phyloP scores from a whole-genome alignment of 1,140 invertebrate genomes.

The Zaprionus inermis region DNA sequence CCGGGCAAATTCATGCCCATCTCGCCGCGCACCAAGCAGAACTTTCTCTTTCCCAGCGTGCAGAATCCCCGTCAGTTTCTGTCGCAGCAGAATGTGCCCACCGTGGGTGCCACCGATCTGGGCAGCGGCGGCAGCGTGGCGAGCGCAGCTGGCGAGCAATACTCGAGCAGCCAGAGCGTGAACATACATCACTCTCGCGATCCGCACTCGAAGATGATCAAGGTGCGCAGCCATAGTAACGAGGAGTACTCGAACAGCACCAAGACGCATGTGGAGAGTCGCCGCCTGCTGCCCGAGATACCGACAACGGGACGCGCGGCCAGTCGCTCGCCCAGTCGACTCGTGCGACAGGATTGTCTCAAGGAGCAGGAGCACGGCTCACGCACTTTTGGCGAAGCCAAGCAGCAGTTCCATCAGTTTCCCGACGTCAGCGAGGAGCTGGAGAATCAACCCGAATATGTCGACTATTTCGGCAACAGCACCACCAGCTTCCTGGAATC shows the following conservation, averaged over 20 bases:
- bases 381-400: conserved; percentile 81
- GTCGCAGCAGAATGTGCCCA: conserved; percentile 81
- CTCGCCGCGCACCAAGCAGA: conserved; percentile 81
- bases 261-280: conserved; percentile 67
- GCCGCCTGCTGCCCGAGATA: conserved; percentile 78
- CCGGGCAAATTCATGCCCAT: conserved; percentile 82
- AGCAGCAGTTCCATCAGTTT: conserved; percentile 81
- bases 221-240: conserved; percentile 84
- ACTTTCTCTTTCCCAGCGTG: conserved; percentile 82
- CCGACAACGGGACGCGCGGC: conserved; percentile 60
- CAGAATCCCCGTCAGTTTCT: conserved; percentile 80
- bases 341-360: conserved; percentile 81
- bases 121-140: conserved; percentile 63
- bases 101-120: conserved; percentile 62
- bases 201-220: conserved; percentile 83
- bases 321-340: conserved; percentile 74
- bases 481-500: conserved; percentile 76
- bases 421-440: conserved; percentile 77
- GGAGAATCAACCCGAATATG: conserved; percentile 71
- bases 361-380: conserved; percentile 69
- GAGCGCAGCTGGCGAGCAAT: conserved; percentile 71
- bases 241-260: conserved; percentile 80
- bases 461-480: conserved; percentile 80
- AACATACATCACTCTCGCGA: conserved; percentile 79
- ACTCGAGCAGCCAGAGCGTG: conserved; percentile 83